phyloP scores from a whole-genome alignment of 2,113 vertebrate genomes.

The Pagrus major region DNA sequence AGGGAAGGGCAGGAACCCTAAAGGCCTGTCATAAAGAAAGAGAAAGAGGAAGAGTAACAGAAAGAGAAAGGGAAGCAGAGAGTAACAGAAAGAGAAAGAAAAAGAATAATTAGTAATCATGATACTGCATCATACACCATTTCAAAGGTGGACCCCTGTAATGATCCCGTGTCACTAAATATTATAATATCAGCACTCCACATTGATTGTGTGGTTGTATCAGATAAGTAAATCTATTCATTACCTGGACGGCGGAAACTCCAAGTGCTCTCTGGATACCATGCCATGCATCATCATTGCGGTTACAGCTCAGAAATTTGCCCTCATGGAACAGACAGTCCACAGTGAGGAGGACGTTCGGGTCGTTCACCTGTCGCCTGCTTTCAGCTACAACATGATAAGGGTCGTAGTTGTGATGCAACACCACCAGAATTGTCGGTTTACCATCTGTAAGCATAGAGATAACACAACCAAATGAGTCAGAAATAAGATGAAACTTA shows the following conservation, averaged over 20 bases:
- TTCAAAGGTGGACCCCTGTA: no score
- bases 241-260: not conserved
- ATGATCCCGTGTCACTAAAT: no score
- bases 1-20: no score
- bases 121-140: no score
- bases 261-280: not conserved
- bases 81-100: no score
- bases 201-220: not conserved
- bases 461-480: not conserved
- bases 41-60: no score
- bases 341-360: slow-evolving; percentile 27
- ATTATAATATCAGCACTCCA: no score
- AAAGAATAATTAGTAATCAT: no score
- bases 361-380: not conserved
- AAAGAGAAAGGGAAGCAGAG: no score
- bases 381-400: not conserved
- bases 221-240: not conserved
- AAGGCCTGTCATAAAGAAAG: no score
- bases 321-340: slow-evolving; percentile 53
- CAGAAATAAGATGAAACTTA: no score
- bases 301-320: fast-evolving
- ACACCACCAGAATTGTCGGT: slow-evolving; percentile 50
- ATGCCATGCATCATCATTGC: not conserved
- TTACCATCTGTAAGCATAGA: not conserved
- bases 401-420: slow-evolving; percentile 51